These are phyloP conservation scores for Asteroscopus sphinx DNA, from an alignment of 2,888 invertebrate species.

Conservation along the genomic window DNA sequence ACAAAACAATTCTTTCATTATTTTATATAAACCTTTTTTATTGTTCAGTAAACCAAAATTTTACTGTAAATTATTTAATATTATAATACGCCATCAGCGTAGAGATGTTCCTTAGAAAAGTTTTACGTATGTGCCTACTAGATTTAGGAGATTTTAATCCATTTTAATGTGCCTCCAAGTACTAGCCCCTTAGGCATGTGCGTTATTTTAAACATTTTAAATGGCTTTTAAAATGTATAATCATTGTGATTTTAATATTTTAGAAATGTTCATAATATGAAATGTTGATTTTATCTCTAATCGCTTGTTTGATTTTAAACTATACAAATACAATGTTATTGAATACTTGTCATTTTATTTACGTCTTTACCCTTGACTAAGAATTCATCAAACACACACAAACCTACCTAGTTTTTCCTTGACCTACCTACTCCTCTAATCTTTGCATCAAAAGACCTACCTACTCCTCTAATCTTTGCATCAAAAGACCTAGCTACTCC, in stretches of 20 bases:
- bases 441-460: too few relatives aligned
- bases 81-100: constrained; percentile 70
- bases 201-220: constrained; percentile 62
- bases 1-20: constrained; percentile 4
- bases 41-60: constrained; percentile 27
- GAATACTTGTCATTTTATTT: constrained; percentile 23
- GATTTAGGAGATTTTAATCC: constrained; percentile 74
- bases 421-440: too few relatives aligned
- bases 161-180: constrained; percentile 74
- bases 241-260: constrained; percentile 74
- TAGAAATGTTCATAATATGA: constrained; percentile 63
- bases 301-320: constrained; percentile 76
- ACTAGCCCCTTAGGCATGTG: constrained; percentile 47
- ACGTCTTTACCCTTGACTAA: background rate
- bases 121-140: constrained; percentile 70
- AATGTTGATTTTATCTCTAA: constrained; percentile 77
- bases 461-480: too few relatives aligned
- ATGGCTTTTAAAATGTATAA: constrained; percentile 68
- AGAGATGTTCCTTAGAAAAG: constrained; percentile 74
- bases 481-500: too few relatives aligned
- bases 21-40: constrained; percentile 15
- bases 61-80: constrained; percentile 44
- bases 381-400: too few relatives aligned
- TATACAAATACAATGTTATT: constrained; percentile 69
- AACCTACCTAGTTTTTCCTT: too few relatives aligned